phyloP scores from a whole-genome alignment of 2,888 invertebrate genomes.

The Blastobasis lacticolella region DNA sequence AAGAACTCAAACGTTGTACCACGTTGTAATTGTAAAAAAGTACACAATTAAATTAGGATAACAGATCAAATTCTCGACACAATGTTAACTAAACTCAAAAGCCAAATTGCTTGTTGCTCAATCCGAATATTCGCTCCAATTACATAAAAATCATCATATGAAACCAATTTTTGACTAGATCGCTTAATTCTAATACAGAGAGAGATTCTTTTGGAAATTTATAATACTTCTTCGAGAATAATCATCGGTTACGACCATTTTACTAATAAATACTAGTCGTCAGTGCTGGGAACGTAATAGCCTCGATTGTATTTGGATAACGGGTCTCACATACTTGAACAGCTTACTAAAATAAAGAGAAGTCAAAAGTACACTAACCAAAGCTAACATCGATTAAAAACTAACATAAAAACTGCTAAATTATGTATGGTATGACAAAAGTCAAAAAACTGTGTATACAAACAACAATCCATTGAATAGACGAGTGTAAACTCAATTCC shows the following conservation, averaged over 20 bases:
- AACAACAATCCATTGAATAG: constrained; percentile 26
- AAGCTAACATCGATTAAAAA: constrained; percentile 6
- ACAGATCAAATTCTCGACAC: no score
- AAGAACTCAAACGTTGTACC: neutral
- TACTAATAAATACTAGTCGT: constrained; percentile 45
- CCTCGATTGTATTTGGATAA: constrained; percentile 55
- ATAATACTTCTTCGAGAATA: constrained; percentile 60
- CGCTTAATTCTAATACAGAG: constrained; percentile 68
- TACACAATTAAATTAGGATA: neutral
- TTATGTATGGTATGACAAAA: constrained; percentile 34
- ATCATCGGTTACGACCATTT: constrained; percentile 43
- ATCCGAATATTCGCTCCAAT: neutral
- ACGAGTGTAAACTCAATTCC: constrained; percentile 1
- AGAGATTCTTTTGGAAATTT: constrained; percentile 65
- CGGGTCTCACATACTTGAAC: constrained; percentile 5
- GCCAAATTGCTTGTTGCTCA: no score
- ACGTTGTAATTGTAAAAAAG: constrained; percentile 4
- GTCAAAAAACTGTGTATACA: constrained; percentile 24
- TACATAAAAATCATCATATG: constrained; percentile 38
- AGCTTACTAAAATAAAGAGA: neutral
- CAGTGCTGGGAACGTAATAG: constrained; percentile 39
- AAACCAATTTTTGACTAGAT: constrained; percentile 71
- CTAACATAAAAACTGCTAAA: constrained; percentile 33
- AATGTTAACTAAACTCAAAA: no score
- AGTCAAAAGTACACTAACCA: constrained; percentile 1